Evolutionary conservation across 1,140 invertebrate genomes (phyloP).

Genomic region (Pseudomyrmex gracilis): DNA sequence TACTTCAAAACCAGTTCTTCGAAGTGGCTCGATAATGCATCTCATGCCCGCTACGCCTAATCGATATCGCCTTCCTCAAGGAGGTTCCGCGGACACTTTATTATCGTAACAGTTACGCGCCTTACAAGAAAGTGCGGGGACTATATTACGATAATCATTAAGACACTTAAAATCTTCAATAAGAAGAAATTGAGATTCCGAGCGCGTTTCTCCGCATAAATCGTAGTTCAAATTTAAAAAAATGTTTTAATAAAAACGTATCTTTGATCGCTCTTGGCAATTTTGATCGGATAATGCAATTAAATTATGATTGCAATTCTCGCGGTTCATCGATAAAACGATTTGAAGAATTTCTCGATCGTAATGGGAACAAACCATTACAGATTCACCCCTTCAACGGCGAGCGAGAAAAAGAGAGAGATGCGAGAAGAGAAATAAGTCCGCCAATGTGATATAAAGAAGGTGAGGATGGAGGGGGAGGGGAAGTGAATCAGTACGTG

Average conservation of each 20-base stretch:
- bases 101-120: conserved; percentile 3
- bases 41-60: conserved; percentile 34
- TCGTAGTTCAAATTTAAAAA: not conserved
- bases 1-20: conserved; percentile 53
- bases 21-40: conserved; percentile 42
- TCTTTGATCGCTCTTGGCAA: conserved; percentile 10
- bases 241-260: conserved; percentile 16
- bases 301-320: not conserved
- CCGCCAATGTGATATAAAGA: not conserved
- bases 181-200: not conserved
- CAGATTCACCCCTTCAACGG: not conserved
- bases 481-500: conserved; percentile 37
- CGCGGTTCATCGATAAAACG: not conserved
- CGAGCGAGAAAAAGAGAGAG: not conserved
- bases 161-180: not conserved
- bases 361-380: conserved; percentile 5
- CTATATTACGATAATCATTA: not conserved
- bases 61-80: conserved; percentile 31
- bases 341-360: conserved; percentile 24
- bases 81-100: conserved; percentile 16
- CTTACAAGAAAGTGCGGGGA: not conserved
- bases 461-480: not conserved
- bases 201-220: not conserved
- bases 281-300: not conserved
- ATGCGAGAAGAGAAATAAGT: conserved; percentile 27